Evolutionary conservation across 2,797 vertebrate species (phyloP).

Genomic region (Microhierax caerulescens): DNA sequence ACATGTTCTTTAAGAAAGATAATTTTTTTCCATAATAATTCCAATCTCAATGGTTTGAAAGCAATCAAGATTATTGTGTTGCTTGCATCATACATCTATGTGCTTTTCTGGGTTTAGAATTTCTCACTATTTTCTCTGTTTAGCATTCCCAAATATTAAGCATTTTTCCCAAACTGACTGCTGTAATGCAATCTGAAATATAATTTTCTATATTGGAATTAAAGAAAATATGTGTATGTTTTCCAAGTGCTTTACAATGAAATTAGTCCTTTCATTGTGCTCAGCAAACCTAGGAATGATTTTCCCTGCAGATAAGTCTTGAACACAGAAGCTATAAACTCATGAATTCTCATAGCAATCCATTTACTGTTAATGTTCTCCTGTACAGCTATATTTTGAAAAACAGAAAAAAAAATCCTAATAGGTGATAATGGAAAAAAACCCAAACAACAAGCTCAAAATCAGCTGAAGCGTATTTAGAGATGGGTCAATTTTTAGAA

Average conservation of each 20-base stretch:
- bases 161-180: background rate
- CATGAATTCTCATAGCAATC: background rate
- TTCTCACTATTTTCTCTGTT: background rate
- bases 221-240: background rate
- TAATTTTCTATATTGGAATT: background rate
- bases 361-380: background rate
- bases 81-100: background rate
- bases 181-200: background rate
- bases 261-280: background rate
- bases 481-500: background rate
- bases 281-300: background rate
- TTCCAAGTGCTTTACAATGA: background rate
- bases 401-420: background rate
- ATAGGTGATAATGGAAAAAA: background rate
- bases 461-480: background rate
- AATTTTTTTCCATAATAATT: background rate
- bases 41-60: background rate
- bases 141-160: background rate
- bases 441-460: background rate
- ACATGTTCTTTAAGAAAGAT: background rate
- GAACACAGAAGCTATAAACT: background rate
- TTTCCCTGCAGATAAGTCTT: background rate
- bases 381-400: background rate
- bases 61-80: background rate
- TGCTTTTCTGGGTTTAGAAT: background rate